Conservation (phyloP, 2,113 vertebrate species). For the Vicugna pacos region DNA sequence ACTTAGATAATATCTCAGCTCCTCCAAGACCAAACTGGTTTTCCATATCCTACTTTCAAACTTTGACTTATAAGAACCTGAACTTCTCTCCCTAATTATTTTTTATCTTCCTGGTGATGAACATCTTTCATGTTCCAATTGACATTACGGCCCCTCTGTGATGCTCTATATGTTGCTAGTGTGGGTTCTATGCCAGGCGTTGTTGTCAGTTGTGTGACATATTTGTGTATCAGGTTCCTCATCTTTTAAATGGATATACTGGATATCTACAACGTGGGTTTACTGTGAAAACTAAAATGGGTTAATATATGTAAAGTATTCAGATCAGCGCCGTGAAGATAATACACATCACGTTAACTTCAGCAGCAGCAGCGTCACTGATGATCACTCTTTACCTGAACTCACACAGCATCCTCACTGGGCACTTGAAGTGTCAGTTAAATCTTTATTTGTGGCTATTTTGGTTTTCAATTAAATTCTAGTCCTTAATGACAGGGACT, state of each 20-base stretch:
- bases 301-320: background rate
- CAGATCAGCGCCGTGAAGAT: background rate
- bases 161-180: background rate
- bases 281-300: conserved; percentile 18
- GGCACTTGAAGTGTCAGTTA: background rate
- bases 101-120: background rate
- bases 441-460: background rate
- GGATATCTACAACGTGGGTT: background rate
- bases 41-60: background rate
- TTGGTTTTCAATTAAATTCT: background rate
- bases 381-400: background rate
- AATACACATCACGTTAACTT: background rate
- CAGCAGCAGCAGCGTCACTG: background rate
- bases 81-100: background rate
- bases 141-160: background rate
- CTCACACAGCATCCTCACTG: background rate
- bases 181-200: background rate
- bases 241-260: background rate
- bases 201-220: background rate
- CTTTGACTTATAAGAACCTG: background rate
- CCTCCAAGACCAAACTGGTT: background rate
- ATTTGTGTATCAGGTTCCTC: background rate
- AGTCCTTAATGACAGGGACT: background rate
- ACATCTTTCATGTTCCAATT: background rate
- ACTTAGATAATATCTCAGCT: background rate